Conservation (phyloP, 2,888 invertebrate species). For the Folsomia candida region DNA sequence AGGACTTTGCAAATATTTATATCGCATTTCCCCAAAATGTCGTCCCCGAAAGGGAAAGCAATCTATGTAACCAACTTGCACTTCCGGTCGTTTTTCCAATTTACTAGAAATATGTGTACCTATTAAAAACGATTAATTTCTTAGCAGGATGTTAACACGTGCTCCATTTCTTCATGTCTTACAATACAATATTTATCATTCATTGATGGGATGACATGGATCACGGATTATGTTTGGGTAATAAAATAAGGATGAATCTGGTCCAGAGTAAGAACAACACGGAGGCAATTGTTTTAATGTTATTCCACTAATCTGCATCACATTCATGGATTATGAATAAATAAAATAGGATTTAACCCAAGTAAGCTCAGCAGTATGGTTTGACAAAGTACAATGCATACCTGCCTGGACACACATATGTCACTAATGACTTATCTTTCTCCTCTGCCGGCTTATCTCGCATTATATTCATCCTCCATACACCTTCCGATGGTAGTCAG, state of each 20-base stretch:
- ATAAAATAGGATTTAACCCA: background rate
- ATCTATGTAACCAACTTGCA: background rate
- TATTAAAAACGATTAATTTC: too few species aligned
- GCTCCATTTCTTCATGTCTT: background rate
- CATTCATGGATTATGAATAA: background rate
- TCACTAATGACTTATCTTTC: background rate
- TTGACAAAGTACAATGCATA: background rate
- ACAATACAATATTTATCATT: background rate
- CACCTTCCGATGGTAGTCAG: background rate
- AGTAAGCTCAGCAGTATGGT: background rate
- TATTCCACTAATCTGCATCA: background rate
- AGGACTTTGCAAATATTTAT: background rate
- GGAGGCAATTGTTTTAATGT: background rate
- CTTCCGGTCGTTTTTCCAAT: too few species aligned
- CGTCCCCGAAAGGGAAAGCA: background rate
- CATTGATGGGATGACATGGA: background rate
- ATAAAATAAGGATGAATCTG: background rate
- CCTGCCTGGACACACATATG: background rate
- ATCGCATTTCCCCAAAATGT: background rate
- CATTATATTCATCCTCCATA: background rate
- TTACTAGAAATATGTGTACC: too few species aligned
- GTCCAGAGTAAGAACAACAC: background rate
- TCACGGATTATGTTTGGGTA: background rate
- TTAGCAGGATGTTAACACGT: too few species aligned
- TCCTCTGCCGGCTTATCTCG: background rate